A percentile compares a stretch with the other conserved stretches of the same genome.
phyloP scores from a whole-genome alignment of 2,797 vertebrate species.

The Phrynocephalus guinanensis region DNA sequence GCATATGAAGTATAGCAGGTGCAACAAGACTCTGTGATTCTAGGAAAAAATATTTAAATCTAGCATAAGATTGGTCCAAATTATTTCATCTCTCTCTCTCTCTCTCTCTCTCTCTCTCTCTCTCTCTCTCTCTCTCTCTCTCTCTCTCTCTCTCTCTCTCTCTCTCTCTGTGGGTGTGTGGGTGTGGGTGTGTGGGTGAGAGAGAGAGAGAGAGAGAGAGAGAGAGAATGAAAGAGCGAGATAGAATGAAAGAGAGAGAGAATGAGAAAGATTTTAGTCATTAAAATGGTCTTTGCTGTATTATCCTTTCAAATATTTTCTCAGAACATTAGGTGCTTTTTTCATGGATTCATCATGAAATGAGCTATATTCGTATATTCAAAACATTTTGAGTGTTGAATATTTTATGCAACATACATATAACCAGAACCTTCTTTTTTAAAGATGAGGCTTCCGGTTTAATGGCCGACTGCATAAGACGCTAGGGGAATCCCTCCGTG shows the following conservation, averaged over 20 bases:
- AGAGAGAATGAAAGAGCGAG: neutral
- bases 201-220: neutral
- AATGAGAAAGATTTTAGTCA: conserved; percentile 30
- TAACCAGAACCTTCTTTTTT: neutral
- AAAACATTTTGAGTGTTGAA: conserved; percentile 1
- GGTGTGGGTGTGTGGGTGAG: too few relatives aligned
- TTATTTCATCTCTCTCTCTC: neutral
- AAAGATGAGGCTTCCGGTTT: neutral
- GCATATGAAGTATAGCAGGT: conserved; percentile 33
- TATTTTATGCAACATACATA: neutral
- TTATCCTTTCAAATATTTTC: conserved; percentile 36
- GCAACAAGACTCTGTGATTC: conserved; percentile 47
- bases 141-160: too few relatives aligned
- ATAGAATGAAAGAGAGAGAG: neutral
- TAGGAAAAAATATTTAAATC: conserved; percentile 62
- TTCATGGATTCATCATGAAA: neutral
- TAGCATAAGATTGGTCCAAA: conserved; percentile 46
- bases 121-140: too few relatives aligned
- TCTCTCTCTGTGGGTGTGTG: too few relatives aligned
- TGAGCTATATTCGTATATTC: neutral
- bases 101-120: too few relatives aligned
- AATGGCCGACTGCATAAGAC: too few relatives aligned
- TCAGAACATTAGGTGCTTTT: neutral
- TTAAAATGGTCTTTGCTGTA: conserved; percentile 31
- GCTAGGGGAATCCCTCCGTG: too few relatives aligned